These are phyloP conservation scores for Xanthia togata DNA, from an alignment of 2,888 invertebrate species.

Conservation along the genomic window DNA sequence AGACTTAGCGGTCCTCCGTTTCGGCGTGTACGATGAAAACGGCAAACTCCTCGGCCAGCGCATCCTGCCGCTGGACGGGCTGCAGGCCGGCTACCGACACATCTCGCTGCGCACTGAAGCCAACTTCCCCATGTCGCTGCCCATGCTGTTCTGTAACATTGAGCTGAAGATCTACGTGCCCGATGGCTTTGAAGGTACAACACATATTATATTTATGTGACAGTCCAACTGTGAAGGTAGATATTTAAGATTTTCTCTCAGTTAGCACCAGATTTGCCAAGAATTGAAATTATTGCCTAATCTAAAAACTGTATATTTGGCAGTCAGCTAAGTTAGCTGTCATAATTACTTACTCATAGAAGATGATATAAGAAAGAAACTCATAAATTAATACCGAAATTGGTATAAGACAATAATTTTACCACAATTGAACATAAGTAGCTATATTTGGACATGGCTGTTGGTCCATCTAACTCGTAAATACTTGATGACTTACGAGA, in stretches of 20 bases:
- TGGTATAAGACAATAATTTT: no score
- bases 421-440: no score
- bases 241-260: background rate
- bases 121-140: constrained; percentile 99
- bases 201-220: background rate
- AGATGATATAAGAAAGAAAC: background rate
- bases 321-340: no score
- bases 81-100: constrained; percentile 99
- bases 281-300: background rate
- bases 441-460: background rate
- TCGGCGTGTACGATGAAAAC: constrained; percentile 99
- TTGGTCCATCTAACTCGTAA: background rate
- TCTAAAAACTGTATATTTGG: background rate
- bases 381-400: no score
- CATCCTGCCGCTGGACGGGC: constrained; percentile 98
- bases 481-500: background rate
- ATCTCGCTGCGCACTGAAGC: constrained; percentile 99
- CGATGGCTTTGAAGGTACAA: constrained; percentile 97
- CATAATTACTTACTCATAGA: background rate
- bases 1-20: constrained; percentile 98
- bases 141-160: constrained; percentile 99
- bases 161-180: constrained; percentile 99
- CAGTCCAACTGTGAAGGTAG: background rate
- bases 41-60: constrained; percentile 98
- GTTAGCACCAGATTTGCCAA: background rate